Conservation (phyloP, 2,797 vertebrate species). For the Pantherophis vulpinus region DNA sequence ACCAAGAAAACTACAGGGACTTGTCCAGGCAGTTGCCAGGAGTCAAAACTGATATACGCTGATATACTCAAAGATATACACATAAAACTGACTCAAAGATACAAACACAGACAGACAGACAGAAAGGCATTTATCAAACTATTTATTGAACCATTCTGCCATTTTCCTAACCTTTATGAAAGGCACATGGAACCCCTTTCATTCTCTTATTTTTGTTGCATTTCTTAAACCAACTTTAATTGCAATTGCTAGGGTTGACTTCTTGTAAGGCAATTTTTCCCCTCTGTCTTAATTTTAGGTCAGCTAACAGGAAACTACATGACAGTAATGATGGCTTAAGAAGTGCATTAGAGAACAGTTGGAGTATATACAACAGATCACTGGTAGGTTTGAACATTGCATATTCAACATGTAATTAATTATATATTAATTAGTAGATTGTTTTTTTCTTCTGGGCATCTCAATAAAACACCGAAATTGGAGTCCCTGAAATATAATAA, state of each 20-base stretch:
- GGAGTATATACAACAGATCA: conserved; percentile 77
- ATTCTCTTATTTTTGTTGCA: background rate
- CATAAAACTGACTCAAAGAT: background rate
- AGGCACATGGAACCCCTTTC: background rate
- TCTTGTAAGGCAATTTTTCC: background rate
- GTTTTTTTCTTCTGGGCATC: background rate
- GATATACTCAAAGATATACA: background rate
- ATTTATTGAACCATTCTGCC: background rate
- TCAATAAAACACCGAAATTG: background rate
- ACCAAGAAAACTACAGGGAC: background rate
- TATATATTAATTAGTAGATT: background rate
- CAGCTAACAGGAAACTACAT: conserved; percentile 92
- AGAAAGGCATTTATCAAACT: background rate
- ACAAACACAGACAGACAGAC: background rate
- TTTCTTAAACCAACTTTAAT: background rate
- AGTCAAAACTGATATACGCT: background rate
- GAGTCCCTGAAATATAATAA: background rate
- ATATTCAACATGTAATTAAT: background rate
- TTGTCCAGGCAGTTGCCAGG: background rate
- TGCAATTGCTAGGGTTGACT: background rate
- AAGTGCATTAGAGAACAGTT: conserved; percentile 81
- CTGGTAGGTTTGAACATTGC: conserved; percentile 65
- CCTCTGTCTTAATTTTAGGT: conserved; percentile 66
- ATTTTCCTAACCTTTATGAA: background rate
- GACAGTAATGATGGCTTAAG: conserved; percentile 93